Evolutionary conservation across 2,113 vertebrate species (phyloP), one percentile per base, ranked within the genome.

Genomic region (Elaphurus davidianus): DNA sequence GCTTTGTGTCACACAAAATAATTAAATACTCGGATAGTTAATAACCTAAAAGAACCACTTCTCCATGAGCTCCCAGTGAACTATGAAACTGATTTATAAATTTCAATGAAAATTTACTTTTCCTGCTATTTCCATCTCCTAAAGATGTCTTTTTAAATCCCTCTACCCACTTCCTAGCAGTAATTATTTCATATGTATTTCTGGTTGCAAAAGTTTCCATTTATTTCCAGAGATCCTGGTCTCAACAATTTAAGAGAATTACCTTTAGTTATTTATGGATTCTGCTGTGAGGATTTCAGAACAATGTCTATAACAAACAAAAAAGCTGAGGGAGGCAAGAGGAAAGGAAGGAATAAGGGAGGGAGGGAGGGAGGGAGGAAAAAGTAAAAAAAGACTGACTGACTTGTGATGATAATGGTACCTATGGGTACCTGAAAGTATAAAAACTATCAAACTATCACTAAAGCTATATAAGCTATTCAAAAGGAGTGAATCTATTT

Each of bases 41-140:
- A 94, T 81, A 67, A 97, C 84, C 95, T 91, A 76, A 30, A 97
- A 98, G 89, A 97, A 93, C 17, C 30, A 95, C 67, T 97, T 97
- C 86, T 96, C 64, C 64, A 92, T 30, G 54, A 13, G 43, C 2
- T 52, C 64, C 59, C 62, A 97, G n/a, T 50, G 87, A 88, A 64
- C 45, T 71, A 76, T 19, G 89, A 60, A 84, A 90, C n/a, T 60
- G 2, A 11, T 27, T 79, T 94, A 57, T 97, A 78, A 96, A 97
- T 91, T 97, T 84, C 90, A 40, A 83, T 54, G 33, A 57, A 95
- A 45, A 15, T 82, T 92, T 94, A 55, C 40, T 81, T 90, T 76
- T 60, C 52, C 27, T 86, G 52, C 33, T 91, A 47, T 21, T 95
- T 21, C 74, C 50, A 88, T 43, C 12, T 87, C 40, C 50, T 94